Conservation (phyloP, 1,140 invertebrate genomes). For the Cheumatopsyche charites region DNA sequence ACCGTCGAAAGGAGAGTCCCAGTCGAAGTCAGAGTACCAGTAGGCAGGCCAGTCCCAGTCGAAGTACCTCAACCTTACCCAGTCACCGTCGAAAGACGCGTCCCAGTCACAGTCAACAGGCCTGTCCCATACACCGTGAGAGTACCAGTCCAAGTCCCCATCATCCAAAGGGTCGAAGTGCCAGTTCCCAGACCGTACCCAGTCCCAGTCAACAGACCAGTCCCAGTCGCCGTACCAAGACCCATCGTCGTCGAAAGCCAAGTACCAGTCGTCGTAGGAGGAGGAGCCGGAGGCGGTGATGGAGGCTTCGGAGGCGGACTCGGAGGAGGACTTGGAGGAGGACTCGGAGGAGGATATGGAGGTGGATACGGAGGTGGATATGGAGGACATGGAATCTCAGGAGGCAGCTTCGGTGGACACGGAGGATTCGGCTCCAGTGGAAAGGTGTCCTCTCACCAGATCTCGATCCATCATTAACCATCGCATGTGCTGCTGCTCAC, state of each 20-base stretch:
- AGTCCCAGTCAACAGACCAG: conserved; percentile 52
- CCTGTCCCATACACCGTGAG: conserved; percentile 48
- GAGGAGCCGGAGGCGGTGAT: conserved; percentile 40
- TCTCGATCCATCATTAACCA: conserved; percentile 31
- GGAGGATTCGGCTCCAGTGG: conserved; percentile 31
- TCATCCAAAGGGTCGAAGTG: conserved; percentile 50
- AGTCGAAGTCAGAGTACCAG: conserved; percentile 40
- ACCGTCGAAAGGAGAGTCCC: conserved; percentile 37
- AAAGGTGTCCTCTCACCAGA: conserved; percentile 30
- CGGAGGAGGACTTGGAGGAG: conserved; percentile 43
- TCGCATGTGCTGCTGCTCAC: conserved; percentile 18
- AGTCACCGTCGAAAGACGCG: conserved; percentile 51
- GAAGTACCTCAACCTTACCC: conserved; percentile 50
- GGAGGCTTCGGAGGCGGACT: conserved; percentile 11
- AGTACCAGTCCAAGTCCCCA: conserved; percentile 52
- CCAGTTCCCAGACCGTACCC: conserved; percentile 53
- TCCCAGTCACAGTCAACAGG: conserved; percentile 48
- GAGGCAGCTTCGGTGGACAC: conserved; percentile 39
- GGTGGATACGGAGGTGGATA: conserved; percentile 40
- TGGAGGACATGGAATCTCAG: conserved; percentile 39
- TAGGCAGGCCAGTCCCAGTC: conserved; percentile 34
- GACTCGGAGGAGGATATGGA: conserved; percentile 43
- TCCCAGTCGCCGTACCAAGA: conserved; percentile 56
- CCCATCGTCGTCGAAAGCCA: conserved; percentile 60
- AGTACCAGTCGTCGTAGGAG: conserved; percentile 56